Conservation (phyloP, 2,797 vertebrate genomes). For the Sparus aurata region DNA sequence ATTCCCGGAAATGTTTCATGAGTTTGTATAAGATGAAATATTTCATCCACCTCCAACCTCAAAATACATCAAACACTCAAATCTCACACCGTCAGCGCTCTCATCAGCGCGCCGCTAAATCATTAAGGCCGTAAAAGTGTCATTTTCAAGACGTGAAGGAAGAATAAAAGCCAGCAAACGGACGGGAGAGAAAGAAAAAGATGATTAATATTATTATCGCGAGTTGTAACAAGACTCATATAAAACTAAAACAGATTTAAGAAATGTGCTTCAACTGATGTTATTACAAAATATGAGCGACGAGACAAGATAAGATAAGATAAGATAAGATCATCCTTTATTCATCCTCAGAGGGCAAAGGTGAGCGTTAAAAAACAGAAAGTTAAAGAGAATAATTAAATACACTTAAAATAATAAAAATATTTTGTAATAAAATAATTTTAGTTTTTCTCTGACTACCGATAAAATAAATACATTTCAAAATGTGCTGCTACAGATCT, state of each 20-base stretch:
- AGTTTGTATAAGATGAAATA: slow-evolving; percentile 30
- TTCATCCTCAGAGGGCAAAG: too few species aligned
- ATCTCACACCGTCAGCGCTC: slow-evolving; percentile 15
- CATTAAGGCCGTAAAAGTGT: slow-evolving; percentile 28
- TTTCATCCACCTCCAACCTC: slow-evolving; percentile 11
- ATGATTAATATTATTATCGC: background rate
- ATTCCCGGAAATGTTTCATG: background rate
- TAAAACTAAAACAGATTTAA: background rate
- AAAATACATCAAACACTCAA: slow-evolving; percentile 5
- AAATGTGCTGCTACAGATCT: too few species aligned
- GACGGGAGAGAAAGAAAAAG: slow-evolving; percentile 1
- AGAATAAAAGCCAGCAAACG: slow-evolving; percentile 13
- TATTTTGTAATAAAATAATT: too few species aligned
- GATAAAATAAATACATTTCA: too few species aligned
- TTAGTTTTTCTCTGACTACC: too few species aligned
- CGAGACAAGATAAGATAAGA: too few species aligned
- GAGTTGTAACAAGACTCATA: background rate
- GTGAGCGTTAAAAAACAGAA: too few species aligned
- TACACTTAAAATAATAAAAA: too few species aligned
- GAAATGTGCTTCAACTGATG: background rate
- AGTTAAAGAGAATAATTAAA: too few species aligned
- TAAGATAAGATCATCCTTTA: too few species aligned
- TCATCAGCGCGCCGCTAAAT: slow-evolving; percentile 23
- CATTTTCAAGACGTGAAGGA: slow-evolving; percentile 13
- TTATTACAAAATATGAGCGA: background rate